Conservation (phyloP, 2,113 vertebrate species). For the Engraulis encrasicolus region DNA sequence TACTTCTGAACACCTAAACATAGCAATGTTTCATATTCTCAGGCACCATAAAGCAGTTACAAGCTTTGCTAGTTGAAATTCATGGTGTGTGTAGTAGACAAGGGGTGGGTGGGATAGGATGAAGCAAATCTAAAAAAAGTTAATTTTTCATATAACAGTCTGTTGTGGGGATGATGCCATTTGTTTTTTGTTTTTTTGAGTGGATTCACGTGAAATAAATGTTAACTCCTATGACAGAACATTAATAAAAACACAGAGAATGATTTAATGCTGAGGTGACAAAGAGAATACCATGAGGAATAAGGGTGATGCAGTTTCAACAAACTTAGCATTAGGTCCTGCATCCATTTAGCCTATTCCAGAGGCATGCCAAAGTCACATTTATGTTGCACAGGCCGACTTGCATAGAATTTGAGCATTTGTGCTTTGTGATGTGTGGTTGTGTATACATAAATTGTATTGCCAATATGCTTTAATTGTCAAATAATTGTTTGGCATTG, state of each 20-base stretch:
- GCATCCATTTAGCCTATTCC: slow-evolving; percentile 49
- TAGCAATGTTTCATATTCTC: slow-evolving; percentile 54
- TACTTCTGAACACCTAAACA: slow-evolving; percentile 54
- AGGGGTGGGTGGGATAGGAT: slow-evolving; percentile 25
- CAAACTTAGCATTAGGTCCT: slow-evolving; percentile 37
- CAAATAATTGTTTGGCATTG: too few species aligned
- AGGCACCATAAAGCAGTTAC: slow-evolving; percentile 45
- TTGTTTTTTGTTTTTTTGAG: slow-evolving; percentile 67
- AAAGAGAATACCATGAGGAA: slow-evolving; percentile 37
- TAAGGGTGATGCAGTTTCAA: slow-evolving; percentile 39
- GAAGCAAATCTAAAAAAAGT: slow-evolving; percentile 48
- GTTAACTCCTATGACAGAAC: slow-evolving; percentile 68
- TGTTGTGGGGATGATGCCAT: slow-evolving; percentile 60
- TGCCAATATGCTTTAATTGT: too few species aligned
- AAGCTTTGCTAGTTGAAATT: slow-evolving; percentile 65
- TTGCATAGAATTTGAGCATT: too few species aligned
- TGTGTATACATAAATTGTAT: too few species aligned
- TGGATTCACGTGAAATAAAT: slow-evolving; percentile 76
- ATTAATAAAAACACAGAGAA: slow-evolving; percentile 70
- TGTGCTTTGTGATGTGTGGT: too few species aligned
- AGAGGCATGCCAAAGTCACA: too few species aligned
- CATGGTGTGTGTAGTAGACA: slow-evolving; percentile 54
- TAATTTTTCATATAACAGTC: slow-evolving; percentile 64
- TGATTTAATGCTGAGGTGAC: slow-evolving; percentile 66
- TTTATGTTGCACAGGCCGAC: too few species aligned